Base-by-base conservation (phyloP, 2,797 vertebrate species). In the Cossypha heuglini region DNA sequence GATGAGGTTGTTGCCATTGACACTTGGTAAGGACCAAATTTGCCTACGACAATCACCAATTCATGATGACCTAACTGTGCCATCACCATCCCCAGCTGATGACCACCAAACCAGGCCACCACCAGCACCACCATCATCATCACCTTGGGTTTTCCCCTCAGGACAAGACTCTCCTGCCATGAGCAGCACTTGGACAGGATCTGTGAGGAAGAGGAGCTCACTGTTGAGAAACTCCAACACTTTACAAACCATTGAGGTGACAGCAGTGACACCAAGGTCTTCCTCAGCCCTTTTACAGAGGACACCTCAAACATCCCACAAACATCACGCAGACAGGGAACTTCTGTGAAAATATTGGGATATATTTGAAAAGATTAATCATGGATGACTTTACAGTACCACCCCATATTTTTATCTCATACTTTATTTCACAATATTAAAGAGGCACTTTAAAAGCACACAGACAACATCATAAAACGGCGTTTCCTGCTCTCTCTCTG, bases 401-500 rank as follows among this genome's bases (percentile, higher is more conserved):
- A 52, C 96, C 87, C 85, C 88, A 73, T 96, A 86, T 93, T 74
- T 85, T 94, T 95, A 95, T 97, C 94, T 96, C 94, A 90, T 87
- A 90, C 86, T 97, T 97, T 97, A 97, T 96, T 97, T 95, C 91
- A 97, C 93, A 97, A 96, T 96, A 97, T 98, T 98, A 98, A 98
- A 98, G 98, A 99, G 98, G 98, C 98, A 98, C 98, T 98, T 98
- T 91, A 90, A 98, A 96, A 98, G 98, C 98, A 98, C 98, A 98
- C 98, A 98, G 98, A 98, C 97, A 98, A 98, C 97, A 97, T 97
- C 98, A 98, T 97, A 97, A 97, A 97, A 98, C 96, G 97, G 98
- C 97, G 93, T 98, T 96, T 96, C 97, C 97, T 98, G 98, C 97
- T 98, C 96, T 98, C 96, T 97, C 96, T 98, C 98, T 98, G 98